Evolutionary conservation across 1,140 invertebrate genomes (phyloP).

Genomic region (Drosophila littoralis): DNA sequence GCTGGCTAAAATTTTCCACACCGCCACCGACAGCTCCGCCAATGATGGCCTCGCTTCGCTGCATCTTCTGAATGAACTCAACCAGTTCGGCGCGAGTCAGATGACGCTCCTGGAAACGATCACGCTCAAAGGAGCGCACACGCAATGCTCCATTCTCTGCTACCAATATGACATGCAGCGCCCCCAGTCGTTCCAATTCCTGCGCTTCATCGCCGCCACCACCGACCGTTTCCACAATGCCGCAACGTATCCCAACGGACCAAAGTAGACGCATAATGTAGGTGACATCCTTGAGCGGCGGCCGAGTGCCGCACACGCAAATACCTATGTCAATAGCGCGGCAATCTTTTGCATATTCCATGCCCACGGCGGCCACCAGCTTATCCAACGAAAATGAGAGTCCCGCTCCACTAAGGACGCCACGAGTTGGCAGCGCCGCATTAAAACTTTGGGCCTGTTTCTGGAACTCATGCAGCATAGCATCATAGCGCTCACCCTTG

Average conservation of each 20-base stretch:
- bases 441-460: slow-evolving; percentile 76
- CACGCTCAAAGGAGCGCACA: slow-evolving; percentile 87
- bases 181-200: slow-evolving; percentile 87
- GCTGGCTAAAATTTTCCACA: slow-evolving; percentile 47
- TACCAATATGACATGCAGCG: slow-evolving; percentile 88
- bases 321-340: slow-evolving; percentile 88
- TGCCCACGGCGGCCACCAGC: slow-evolving; percentile 86
- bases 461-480: slow-evolving; percentile 84
- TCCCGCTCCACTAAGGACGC: slow-evolving; percentile 87
- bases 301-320: slow-evolving; percentile 86
- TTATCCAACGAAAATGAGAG: slow-evolving; percentile 91
- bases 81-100: slow-evolving; percentile 86
- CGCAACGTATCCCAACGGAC: slow-evolving; percentile 84
- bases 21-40: slow-evolving; percentile 9
- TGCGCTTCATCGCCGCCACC: slow-evolving; percentile 87
- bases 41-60: slow-evolving; percentile 55
- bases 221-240: slow-evolving; percentile 80
- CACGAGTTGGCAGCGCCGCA: slow-evolving; percentile 67
- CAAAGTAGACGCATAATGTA: slow-evolving; percentile 85
- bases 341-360: slow-evolving; percentile 80
- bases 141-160: slow-evolving; percentile 87
- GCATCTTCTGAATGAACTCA: slow-evolving; percentile 86
- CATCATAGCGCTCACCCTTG: slow-evolving; percentile 85
- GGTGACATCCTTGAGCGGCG: slow-evolving; percentile 88
- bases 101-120: slow-evolving; percentile 88